Evolutionary conservation across 2,888 invertebrate genomes (phyloP), one percentile per base, ranked within the genome.

Genomic region (Tineola bisselliella): DNA sequence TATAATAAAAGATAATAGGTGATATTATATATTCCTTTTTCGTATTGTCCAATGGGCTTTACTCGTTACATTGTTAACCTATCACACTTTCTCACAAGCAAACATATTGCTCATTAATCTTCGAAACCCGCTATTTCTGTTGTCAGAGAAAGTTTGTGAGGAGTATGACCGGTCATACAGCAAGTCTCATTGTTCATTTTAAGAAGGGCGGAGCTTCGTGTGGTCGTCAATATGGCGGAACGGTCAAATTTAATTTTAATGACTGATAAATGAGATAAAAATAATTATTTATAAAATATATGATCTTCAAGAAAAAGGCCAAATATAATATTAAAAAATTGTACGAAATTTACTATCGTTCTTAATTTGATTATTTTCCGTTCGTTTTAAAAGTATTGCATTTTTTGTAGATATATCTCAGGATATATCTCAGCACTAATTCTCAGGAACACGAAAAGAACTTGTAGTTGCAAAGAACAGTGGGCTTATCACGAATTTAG

Each of bases 101-200:
- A 25, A 61, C 33, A 61, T n/a, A n/a, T 61, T 31, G 12, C 19
- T 15, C 18, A 61, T 61, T 30, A 18, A 33, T 30, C 31, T 17
- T 33, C 58, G 17, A 33, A 56, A 58, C 33, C 33, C 38, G 33
- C 33, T 33, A 33, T 38, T 33, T 31, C 17, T 13, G 33, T 17
- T n/a, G 18, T 13, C 33, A 33, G 58, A 33, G 33, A 58, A 33
- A 33, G 58, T 56, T 56, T 12, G 30, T n/a, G 17, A 48, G 13
- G 38, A 17, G 48, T 15, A 8, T 3, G 54, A 54, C 54, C 54
- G 54, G 54, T 54, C 25, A 25, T 18, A 25, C 19, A 54, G 54
- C 54, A 54, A 54, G 54, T 54, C 54, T 54, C 54, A 54, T 54
- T 54, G 54, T 54, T 54, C 54, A 25, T 18, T 18, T 18, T 25